phyloP scores from a whole-genome alignment of 1,140 invertebrate genomes.

The Formica exsecta region DNA sequence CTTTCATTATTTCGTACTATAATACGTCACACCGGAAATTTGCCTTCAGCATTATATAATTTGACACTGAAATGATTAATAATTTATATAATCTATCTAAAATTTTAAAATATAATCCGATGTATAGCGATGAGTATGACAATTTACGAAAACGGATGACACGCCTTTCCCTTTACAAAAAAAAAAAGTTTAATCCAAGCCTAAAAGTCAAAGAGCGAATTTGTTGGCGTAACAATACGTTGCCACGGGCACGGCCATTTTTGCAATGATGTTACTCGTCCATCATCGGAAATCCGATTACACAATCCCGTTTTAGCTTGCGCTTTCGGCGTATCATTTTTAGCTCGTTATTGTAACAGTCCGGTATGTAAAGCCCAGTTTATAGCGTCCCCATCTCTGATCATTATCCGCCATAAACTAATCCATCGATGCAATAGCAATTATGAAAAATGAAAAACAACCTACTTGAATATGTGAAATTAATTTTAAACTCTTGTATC shows the following conservation, averaged over 20 bases:
- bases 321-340: slow-evolving; percentile 46
- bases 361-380: slow-evolving; percentile 27
- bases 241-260: slow-evolving; percentile 35
- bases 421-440: slow-evolving; percentile 7
- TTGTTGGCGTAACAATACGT: slow-evolving; percentile 56
- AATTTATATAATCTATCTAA: slow-evolving; percentile 5
- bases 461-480: not conserved
- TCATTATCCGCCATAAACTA: slow-evolving; percentile 6
- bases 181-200: slow-evolving; percentile 23
- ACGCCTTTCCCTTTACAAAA: not conserved
- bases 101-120: slow-evolving; percentile 1
- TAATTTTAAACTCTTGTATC: not conserved
- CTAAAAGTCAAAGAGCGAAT: slow-evolving; percentile 54
- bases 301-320: slow-evolving; percentile 5
- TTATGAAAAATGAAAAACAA: not conserved
- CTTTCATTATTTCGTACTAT: slow-evolving; percentile 31
- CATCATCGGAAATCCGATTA: slow-evolving; percentile 63
- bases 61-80: slow-evolving; percentile 19
- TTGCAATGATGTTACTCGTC: slow-evolving; percentile 58
- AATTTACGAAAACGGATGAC: slow-evolving; percentile 1
- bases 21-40: slow-evolving; percentile 18
- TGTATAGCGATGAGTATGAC: not conserved
- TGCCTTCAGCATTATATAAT: not conserved
- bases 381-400: slow-evolving; percentile 5
- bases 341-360: slow-evolving; percentile 47